Conservation (phyloP, 1,140 invertebrate genomes). For the Hypothenemus hampei region DNA sequence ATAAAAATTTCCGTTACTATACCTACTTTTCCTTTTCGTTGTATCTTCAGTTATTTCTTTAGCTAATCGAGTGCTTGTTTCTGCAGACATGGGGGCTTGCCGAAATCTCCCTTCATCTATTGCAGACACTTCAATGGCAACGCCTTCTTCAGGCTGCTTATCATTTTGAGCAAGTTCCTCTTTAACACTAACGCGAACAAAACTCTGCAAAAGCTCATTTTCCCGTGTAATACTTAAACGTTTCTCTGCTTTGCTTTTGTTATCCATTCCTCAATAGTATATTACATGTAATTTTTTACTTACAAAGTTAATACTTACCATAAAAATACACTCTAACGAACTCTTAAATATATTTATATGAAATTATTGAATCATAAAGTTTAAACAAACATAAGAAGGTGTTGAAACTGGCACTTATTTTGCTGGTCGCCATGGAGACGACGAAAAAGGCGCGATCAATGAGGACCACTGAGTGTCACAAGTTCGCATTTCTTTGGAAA, state of each 20-base stretch:
- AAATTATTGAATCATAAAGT: too few species aligned
- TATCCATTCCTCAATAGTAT: background rate
- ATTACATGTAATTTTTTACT: background rate
- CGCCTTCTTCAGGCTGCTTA: conserved; percentile 7
- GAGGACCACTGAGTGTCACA: background rate
- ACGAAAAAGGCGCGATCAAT: conserved; percentile 35
- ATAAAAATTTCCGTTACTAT: background rate
- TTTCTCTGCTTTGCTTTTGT: conserved; percentile 31
- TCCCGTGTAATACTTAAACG: conserved; percentile 58
- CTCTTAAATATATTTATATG: background rate
- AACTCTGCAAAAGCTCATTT: conserved; percentile 69
- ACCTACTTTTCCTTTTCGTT: conserved; percentile 17
- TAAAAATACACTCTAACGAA: background rate
- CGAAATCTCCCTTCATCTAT: conserved; percentile 7
- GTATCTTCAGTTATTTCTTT: conserved; percentile 32
- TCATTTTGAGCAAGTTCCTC: conserved; percentile 21
- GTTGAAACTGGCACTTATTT: conserved; percentile 32
- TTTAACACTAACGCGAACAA: conserved; percentile 59
- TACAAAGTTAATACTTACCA: background rate
- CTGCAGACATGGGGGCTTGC: conserved; percentile 25
- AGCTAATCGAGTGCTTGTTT: conserved; percentile 23
- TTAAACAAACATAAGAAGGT: conserved; percentile 3
- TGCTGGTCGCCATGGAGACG: conserved; percentile 31
- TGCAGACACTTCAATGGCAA: background rate
- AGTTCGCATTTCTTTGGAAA: background rate